Base-by-base conservation (phyloP, 1,140 invertebrate species). In the Amyelois transitella region DNA sequence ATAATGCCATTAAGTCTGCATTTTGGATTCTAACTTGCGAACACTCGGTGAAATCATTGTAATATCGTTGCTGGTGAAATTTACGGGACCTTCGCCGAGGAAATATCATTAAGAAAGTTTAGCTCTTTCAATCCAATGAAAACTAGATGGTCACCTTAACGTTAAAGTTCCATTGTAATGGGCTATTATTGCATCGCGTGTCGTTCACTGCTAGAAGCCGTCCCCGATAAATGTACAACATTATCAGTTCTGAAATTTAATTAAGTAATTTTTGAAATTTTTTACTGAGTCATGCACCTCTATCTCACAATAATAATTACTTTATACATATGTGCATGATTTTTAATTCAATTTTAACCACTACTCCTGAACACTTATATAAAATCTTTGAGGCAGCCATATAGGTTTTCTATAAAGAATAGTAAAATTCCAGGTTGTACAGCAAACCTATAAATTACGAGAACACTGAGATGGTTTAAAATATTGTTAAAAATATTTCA, bases 1-100 rank as follows among this genome's bases (percentile, higher is more conserved):
- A 55, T 19, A 47, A 54, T 59, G 43, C 7, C 20, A 51, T 54
- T 59, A 53, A 56, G 54, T 48, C 10, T 59, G 53, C 60, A 60
- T 60, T 58, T 52, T 38, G 18, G 19, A 28, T 55, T 45, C 20
- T 50, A 5, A 38, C 32, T 38, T 38, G 32, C 17, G 32, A 38
- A 38, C 17, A 38, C 32, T 38, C 17, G 32, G 32, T 38, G 32
- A 38, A 38, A 38, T 38, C 32, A 38, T 38, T 12, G 32, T 38
- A 38, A 38, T 14, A 38, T 38, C 32, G 32, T 38, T 38, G 32
- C 32, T 38, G 12, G 32, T 14, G 8, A 38, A 38, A 38, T 38
- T 38, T 38, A 38, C 32, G 32, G 17, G 8, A 14, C n/a, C 12
- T 38, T 38, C n/a, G 12, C n/a, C 32, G 32, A 38, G 32, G 32